Evolutionary conservation across 2,888 invertebrate species (phyloP).

Genomic region (Cheilosia impressa): DNA sequence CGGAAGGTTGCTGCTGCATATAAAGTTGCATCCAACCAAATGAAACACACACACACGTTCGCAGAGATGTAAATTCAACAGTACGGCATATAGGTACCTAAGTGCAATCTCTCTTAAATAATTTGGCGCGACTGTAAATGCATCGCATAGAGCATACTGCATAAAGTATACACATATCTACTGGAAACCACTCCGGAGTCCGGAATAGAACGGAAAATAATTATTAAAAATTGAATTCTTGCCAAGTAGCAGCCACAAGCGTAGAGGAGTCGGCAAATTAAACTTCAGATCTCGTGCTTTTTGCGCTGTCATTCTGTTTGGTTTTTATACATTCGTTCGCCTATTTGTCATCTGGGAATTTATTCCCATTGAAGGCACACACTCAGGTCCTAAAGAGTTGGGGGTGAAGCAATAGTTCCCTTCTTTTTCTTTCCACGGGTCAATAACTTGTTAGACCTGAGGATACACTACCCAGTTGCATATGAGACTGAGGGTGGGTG

Average conservation of each 20-base stretch:
- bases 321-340: slow-evolving; percentile 51
- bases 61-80: slow-evolving; percentile 26
- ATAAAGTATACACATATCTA: background rate
- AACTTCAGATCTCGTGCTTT: slow-evolving; percentile 56
- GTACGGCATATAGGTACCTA: slow-evolving; percentile 20
- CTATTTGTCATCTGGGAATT: slow-evolving; percentile 60
- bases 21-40: background rate
- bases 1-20: background rate
- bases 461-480: background rate
- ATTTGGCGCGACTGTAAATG: slow-evolving; percentile 58
- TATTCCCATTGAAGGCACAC: slow-evolving; percentile 51
- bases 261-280: slow-evolving; percentile 60
- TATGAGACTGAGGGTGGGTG: background rate
- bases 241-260: slow-evolving; percentile 67
- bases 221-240: slow-evolving; percentile 69
- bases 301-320: slow-evolving; percentile 21
- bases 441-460: slow-evolving; percentile 62
- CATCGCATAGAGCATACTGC: slow-evolving; percentile 25
- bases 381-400: slow-evolving; percentile 11
- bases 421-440: slow-evolving; percentile 40
- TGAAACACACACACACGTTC: background rate
- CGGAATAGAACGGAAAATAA: slow-evolving; percentile 51
- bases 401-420: background rate
- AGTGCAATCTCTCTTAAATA: slow-evolving; percentile 66
- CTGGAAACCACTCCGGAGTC: background rate